Evolutionary conservation across 1,140 invertebrate species (phyloP), one percentile per base, ranked within the genome.

Genomic region (Bactericera cockerelli): DNA sequence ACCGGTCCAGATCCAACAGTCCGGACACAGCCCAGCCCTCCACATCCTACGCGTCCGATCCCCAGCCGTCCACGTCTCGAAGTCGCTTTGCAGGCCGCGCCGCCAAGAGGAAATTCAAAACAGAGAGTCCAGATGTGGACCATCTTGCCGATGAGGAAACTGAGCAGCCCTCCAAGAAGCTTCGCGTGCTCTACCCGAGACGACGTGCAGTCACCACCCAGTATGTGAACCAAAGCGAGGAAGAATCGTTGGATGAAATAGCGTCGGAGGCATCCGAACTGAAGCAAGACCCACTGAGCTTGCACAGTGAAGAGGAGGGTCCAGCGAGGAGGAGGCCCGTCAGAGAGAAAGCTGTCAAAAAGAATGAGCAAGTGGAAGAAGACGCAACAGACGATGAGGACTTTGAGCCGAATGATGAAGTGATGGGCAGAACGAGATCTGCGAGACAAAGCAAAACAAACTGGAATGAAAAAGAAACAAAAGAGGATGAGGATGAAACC

Each of bases 391-490:
- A 19, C 16, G 31, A 16, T 31, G 11, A 25, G 33, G 21, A 11
- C 2, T n/a, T 13, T n/a, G 25, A 16, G 16, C 28, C 16, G n/a
- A 28, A 25, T 14, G 26, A 57, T 21, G 28, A n/a, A 1, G 2
- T 22, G 60, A 10, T 25, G 26, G 63, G 62, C 63, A 58, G 72
- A 70, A 8, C 80, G 76, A 21, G 55, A 13, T 19, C 19, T 38
- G 10, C 14, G 28, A 24, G 19, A 25, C 26, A 55, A 28, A 21
- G 31, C 11, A 19, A 60, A 31, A 6, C 3, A 28, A 36, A 49
- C 8, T 56, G 59, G 11, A 57, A 61, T 22, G 53, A 62, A 3
- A 49, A 57, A 53, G 38, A 42, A 59, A 36, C 57, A 39, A 60
- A 59, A 14, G 49, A 61, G 14, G 64, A 69, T 53, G 60, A 62